A percentile compares a stretch with the other conserved stretches of the same genome.
Evolutionary conservation across 2,113 vertebrate species (phyloP).

Genomic region (Pedetes capensis): DNA sequence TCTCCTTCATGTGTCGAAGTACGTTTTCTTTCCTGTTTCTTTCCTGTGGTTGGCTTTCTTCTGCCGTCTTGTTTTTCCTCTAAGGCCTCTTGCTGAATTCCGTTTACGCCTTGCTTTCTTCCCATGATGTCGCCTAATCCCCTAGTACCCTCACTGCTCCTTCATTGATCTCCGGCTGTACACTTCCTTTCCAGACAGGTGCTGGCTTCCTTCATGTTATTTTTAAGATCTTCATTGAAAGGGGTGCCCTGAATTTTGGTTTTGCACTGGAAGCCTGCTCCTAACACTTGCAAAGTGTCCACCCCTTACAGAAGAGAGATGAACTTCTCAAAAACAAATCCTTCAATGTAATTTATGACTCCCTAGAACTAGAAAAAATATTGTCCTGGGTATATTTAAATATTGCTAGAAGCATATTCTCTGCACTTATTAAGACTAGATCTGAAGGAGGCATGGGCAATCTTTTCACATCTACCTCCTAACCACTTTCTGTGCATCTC

Average conservation of each 20-base stretch:
- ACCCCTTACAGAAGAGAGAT: neutral
- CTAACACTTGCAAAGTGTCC: neutral
- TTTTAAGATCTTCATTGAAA: constrained; percentile 18
- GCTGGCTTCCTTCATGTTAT: neutral
- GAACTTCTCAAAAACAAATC: neutral
- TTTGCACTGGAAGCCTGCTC: neutral
- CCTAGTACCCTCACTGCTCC: neutral
- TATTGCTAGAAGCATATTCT: neutral
- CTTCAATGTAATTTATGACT: neutral
- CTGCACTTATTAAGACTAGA: neutral
- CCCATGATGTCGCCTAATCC: neutral
- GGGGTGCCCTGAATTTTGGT: neutral
- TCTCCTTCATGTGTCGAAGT: neutral
- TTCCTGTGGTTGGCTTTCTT: neutral
- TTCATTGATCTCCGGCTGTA: neutral
- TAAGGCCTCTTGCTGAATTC: neutral
- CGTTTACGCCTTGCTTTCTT: neutral
- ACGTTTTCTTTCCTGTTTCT: neutral
- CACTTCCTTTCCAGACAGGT: neutral
- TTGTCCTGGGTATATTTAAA: neutral
- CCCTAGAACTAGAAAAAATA: neutral
- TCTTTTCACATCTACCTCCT: neutral
- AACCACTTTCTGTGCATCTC: neutral
- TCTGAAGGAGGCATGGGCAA: neutral
- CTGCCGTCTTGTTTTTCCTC: constrained; percentile 10